phyloP scores from a whole-genome alignment of 2,888 invertebrate genomes.

The Drosophila longiperda region DNA sequence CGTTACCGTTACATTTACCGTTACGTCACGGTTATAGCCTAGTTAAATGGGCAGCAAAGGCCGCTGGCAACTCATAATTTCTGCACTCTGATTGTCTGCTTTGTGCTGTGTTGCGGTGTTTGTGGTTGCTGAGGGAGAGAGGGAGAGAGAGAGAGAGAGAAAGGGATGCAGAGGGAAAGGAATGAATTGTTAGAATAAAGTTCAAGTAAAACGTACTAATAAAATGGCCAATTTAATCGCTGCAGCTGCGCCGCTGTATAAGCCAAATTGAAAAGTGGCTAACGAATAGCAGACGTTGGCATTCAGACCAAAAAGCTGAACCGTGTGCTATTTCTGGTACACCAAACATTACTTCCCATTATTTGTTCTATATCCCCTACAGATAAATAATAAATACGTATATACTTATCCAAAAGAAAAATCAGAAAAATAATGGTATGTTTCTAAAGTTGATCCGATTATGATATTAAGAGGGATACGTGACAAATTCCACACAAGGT shows the following conservation, averaged over 20 bases:
- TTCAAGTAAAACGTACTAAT: slow-evolving; percentile 52
- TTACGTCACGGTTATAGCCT: slow-evolving; percentile 25
- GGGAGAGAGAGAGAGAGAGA: background rate
- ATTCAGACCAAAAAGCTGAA: slow-evolving; percentile 31
- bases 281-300: slow-evolving; percentile 58
- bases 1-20: slow-evolving; percentile 8
- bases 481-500: background rate
- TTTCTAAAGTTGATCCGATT: background rate
- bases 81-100: slow-evolving; percentile 53
- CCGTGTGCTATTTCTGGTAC: slow-evolving; percentile 21
- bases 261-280: slow-evolving; percentile 62
- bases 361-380: slow-evolving; percentile 17
- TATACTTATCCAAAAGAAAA: background rate
- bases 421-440: background rate
- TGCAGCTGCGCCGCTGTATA: slow-evolving; percentile 62
- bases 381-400: background rate
- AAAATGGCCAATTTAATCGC: slow-evolving; percentile 69
- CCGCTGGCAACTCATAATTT: slow-evolving; percentile 69
- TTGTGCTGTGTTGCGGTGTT: slow-evolving; percentile 32
- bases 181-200: slow-evolving; percentile 12
- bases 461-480: background rate
- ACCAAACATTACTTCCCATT: slow-evolving; percentile 22
- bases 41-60: slow-evolving; percentile 60
- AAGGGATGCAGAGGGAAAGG: background rate
- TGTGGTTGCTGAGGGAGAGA: slow-evolving; percentile 18